Conservation (phyloP, 2,888 invertebrate genomes). For the Acleris sparsana region DNA sequence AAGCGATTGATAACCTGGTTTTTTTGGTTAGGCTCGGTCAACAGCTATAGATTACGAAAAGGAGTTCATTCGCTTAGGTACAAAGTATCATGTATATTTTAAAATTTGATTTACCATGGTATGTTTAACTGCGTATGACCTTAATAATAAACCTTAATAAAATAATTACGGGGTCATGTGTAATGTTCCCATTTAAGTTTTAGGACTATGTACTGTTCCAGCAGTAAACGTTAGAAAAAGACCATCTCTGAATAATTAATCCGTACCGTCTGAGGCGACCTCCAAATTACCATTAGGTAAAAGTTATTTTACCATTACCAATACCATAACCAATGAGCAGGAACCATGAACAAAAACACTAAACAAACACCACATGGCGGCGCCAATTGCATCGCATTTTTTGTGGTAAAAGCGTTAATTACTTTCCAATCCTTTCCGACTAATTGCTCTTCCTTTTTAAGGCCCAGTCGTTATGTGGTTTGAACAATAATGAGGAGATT, state of each 20-base stretch:
- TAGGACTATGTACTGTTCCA: too few relatives aligned
- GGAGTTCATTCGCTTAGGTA: background rate
- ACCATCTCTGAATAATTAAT: too few relatives aligned
- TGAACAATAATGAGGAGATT: constrained; percentile 28
- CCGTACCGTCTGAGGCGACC: too few relatives aligned
- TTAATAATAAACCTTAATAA: too few relatives aligned
- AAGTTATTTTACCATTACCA: too few relatives aligned
- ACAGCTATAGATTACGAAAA: background rate
- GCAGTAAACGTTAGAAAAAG: too few relatives aligned
- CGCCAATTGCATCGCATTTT: background rate
- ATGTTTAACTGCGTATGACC: too few relatives aligned
- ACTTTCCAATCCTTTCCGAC: constrained; percentile 14
- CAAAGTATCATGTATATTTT: too few relatives aligned
- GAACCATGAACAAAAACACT: background rate
- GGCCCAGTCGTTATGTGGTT: constrained; percentile 17
- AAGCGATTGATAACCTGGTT: constrained; percentile 15
- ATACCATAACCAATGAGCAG: background rate
- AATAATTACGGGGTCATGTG: too few relatives aligned
- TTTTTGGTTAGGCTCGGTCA: background rate
- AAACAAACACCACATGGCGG: background rate
- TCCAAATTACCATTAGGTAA: too few relatives aligned
- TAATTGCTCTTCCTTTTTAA: constrained; percentile 14
- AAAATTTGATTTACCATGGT: too few relatives aligned
- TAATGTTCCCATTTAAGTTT: too few relatives aligned
- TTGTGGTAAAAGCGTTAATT: constrained; percentile 23